These are phyloP conservation scores for Drosophila pruinosa DNA, from an alignment of 1,140 invertebrate species.

Conservation along the genomic window DNA sequence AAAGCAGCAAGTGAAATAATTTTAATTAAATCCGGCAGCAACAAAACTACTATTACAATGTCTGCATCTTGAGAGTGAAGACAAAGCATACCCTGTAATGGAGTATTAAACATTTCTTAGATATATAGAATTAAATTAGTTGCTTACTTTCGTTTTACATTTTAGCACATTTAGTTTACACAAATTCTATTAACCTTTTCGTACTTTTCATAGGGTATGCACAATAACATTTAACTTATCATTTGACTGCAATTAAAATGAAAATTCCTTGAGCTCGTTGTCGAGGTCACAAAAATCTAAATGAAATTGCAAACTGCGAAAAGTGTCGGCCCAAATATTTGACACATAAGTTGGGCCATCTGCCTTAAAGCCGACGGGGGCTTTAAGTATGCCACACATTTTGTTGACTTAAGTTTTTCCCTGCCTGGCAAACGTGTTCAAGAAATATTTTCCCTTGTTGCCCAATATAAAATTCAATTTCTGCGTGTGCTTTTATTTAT, in stretches of 20 bases:
- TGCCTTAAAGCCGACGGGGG: not conserved
- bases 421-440: not conserved
- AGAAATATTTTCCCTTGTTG: constrained; percentile 23
- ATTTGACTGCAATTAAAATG: constrained; percentile 57
- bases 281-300: constrained; percentile 21
- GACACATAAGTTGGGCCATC: not conserved
- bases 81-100: not conserved
- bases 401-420: constrained; percentile 11
- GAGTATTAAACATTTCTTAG: not conserved
- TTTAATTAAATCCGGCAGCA: constrained; percentile 51
- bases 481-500: constrained; percentile 2
- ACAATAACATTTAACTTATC: constrained; percentile 42
- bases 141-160: not conserved
- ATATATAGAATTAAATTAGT: too few relatives aligned
- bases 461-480: constrained; percentile 45
- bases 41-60: not conserved
- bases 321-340: constrained; percentile 25
- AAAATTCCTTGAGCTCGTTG: constrained; percentile 42
- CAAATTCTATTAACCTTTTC: not conserved
- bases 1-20: constrained; percentile 23
- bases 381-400: not conserved
- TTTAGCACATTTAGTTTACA: not conserved
- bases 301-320: constrained; percentile 31
- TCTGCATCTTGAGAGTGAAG: not conserved
- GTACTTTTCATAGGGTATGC: constrained; percentile 5